Evolutionary conservation across 2,888 invertebrate species (phyloP).

Genomic region (Chrysolina oricalcia): DNA sequence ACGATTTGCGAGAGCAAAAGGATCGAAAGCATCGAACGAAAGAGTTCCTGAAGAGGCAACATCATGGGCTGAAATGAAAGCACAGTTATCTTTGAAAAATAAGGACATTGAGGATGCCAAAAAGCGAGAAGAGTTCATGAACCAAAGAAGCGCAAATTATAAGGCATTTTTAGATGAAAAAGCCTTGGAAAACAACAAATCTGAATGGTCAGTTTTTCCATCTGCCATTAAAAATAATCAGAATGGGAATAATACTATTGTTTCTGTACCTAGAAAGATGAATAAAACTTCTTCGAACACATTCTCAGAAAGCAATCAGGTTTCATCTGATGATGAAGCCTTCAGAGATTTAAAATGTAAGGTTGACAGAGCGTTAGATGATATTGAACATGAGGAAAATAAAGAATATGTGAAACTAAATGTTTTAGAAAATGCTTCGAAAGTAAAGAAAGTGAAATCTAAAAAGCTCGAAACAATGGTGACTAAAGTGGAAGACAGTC

Average conservation of each 20-base stretch:
- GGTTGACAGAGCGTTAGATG: slow-evolving; percentile 49
- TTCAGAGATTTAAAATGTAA: slow-evolving; percentile 49
- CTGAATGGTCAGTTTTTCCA: slow-evolving; percentile 76
- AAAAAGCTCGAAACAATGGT: neutral
- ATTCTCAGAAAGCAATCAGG: slow-evolving; percentile 7
- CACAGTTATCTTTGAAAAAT: slow-evolving; percentile 75
- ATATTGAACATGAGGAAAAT: slow-evolving; percentile 35
- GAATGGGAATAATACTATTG: slow-evolving; percentile 36
- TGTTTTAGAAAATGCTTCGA: too few species aligned
- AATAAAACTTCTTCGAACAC: neutral
- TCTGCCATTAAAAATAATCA: slow-evolving; percentile 34
- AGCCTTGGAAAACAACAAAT: slow-evolving; percentile 71
- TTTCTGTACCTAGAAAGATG: slow-evolving; percentile 4
- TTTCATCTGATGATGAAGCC: slow-evolving; percentile 41
- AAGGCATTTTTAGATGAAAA: slow-evolving; percentile 65
- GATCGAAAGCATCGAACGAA: slow-evolving; percentile 84
- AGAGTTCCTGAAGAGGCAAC: slow-evolving; percentile 80
- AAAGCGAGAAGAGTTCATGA: slow-evolving; percentile 69
- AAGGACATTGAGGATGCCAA: slow-evolving; percentile 73
- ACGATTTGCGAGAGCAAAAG: slow-evolving; percentile 82
- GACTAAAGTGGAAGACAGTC: neutral
- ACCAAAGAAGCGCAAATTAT: slow-evolving; percentile 60
- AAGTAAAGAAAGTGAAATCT: too few species aligned
- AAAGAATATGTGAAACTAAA: neutral
- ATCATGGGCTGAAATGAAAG: slow-evolving; percentile 83